These are phyloP conservation scores for Nicator chloris DNA, from an alignment of 2,113 vertebrate genomes.

Conservation along the genomic window DNA sequence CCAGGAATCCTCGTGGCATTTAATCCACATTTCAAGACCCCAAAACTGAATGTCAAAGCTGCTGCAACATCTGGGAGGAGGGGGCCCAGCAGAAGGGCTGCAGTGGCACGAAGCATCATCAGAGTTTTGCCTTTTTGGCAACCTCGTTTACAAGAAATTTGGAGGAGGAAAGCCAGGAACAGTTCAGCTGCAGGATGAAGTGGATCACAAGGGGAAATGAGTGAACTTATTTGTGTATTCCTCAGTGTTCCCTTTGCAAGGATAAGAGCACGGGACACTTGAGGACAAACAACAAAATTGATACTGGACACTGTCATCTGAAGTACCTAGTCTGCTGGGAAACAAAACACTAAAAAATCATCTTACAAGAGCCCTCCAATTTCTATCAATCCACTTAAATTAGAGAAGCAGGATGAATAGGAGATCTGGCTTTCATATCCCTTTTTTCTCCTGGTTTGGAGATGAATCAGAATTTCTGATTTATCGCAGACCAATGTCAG, in stretches of 20 bases:
- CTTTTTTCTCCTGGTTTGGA: background rate
- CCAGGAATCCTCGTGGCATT: background rate
- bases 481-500: background rate
- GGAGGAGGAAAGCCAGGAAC: background rate
- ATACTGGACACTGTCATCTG: background rate
- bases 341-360: background rate
- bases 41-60: background rate
- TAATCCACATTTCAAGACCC: background rate
- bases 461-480: background rate
- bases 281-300: background rate
- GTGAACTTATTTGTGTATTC: background rate
- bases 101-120: background rate
- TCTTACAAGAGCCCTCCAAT: background rate
- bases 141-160: background rate
- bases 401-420: background rate
- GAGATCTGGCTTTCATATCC: background rate
- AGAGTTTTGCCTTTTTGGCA: background rate
- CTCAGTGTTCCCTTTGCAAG: background rate
- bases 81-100: background rate
- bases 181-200: background rate
- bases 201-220: background rate
- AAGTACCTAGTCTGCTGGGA: background rate
- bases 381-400: background rate
- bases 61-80: background rate
- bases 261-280: background rate